Evolutionary conservation across 1,140 invertebrate species (phyloP).

Genomic region (Frieseomelitta varia): DNA sequence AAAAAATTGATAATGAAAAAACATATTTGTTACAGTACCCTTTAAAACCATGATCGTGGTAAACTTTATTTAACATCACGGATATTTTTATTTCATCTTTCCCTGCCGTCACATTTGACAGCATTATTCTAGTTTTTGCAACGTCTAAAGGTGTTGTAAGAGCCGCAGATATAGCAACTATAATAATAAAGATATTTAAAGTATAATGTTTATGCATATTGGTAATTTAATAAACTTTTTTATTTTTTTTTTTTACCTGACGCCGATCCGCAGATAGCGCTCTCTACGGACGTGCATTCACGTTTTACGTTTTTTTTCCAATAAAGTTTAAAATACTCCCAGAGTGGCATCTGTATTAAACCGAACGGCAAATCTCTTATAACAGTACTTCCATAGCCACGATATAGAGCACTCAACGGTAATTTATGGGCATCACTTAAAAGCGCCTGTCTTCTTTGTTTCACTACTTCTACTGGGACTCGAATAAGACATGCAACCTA

Average conservation of each 20-base stretch:
- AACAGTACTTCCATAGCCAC: constrained; percentile 95
- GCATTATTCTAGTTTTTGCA: constrained; percentile 97
- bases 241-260: constrained; percentile 83
- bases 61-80: constrained; percentile 84
- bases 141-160: constrained; percentile 97
- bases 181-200: constrained; percentile 33
- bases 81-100: constrained; percentile 66
- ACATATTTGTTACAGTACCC: constrained; percentile 82
- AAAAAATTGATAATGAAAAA: background rate
- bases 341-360: constrained; percentile 96
- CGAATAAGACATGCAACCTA: constrained; percentile 94
- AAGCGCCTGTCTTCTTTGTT: constrained; percentile 94
- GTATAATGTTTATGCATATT: background rate
- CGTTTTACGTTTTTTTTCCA: constrained; percentile 82
- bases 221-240: background rate
- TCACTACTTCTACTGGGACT: constrained; percentile 98
- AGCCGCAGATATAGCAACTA: constrained; percentile 90
- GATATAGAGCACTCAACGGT: constrained; percentile 87
- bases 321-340: constrained; percentile 93
- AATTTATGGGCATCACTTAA: constrained; percentile 78
- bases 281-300: constrained; percentile 85
- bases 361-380: constrained; percentile 97
- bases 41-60: constrained; percentile 85
- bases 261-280: constrained; percentile 91
- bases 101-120: constrained; percentile 80